Percentiles rank a stretch among this genome's conserved stretches.
phyloP scores from a whole-genome alignment of 2,888 invertebrate genomes.

The Lucinisca nassula region DNA sequence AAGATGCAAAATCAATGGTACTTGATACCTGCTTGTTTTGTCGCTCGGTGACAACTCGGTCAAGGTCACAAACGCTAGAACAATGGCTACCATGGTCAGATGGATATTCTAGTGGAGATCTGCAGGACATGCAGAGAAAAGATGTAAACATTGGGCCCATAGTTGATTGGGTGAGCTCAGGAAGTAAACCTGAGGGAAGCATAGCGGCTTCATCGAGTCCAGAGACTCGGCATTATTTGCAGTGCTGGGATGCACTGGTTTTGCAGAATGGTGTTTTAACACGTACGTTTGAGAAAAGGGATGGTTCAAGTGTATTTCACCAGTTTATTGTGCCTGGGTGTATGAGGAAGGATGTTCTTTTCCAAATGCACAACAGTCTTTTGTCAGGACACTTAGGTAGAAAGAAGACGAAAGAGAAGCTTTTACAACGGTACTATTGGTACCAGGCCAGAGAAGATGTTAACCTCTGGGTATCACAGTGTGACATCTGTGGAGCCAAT shows the following conservation, averaged over 20 bases:
- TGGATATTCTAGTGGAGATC: background rate
- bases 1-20: too few relatives aligned
- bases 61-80: background rate
- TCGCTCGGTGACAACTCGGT: background rate
- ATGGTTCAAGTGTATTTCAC: constrained; percentile 15
- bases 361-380: constrained; percentile 35
- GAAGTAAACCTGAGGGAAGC: too few relatives aligned
- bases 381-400: constrained; percentile 54
- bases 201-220: too few relatives aligned
- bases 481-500: constrained; percentile 49
- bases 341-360: constrained; percentile 26
- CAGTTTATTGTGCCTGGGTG: constrained; percentile 44
- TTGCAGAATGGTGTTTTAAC: constrained; percentile 43
- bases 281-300: constrained; percentile 13
- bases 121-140: constrained; percentile 26
- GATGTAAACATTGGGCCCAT: constrained; percentile 34
- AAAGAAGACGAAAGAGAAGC: constrained; percentile 42
- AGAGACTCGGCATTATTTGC: constrained; percentile 39
- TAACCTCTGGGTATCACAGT: constrained; percentile 20
- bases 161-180: constrained; percentile 5
- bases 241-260: constrained; percentile 21
- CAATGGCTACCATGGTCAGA: constrained; percentile 11
- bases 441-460: constrained; percentile 48
- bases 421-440: constrained; percentile 45
- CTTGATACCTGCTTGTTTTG: too few relatives aligned